phyloP scores from a whole-genome alignment of 2,113 vertebrate species.

The Chaetops frenatus region DNA sequence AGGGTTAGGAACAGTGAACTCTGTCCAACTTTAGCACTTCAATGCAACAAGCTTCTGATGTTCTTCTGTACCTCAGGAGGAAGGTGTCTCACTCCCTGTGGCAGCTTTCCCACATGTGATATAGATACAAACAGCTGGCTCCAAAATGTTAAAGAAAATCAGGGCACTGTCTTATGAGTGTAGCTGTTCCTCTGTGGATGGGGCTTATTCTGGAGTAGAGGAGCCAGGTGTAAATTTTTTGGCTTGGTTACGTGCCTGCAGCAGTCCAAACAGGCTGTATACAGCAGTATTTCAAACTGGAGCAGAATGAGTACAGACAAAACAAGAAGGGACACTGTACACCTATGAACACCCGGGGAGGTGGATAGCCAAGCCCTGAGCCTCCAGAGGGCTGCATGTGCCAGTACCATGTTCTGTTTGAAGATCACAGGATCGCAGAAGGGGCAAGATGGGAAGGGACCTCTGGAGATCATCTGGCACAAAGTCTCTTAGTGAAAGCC shows the following conservation, averaged over 20 bases:
- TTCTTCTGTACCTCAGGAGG: not conserved
- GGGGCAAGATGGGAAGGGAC: not conserved
- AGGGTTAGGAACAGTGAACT: not conserved
- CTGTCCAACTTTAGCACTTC: not conserved
- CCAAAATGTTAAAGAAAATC: not conserved
- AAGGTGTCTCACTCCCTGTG: not conserved
- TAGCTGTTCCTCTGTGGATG: not conserved
- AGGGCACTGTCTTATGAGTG: not conserved
- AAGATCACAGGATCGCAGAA: not conserved
- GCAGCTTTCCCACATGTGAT: not conserved
- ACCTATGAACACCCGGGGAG: not conserved
- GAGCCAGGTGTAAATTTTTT: not conserved
- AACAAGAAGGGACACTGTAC: not conserved
- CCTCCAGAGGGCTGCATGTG: not conserved
- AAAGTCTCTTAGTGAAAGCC: not conserved
- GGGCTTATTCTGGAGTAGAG: not conserved
- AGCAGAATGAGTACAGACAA: not conserved
- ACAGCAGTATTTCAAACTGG: not conserved
- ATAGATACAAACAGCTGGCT: not conserved
- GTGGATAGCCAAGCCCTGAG: not conserved
- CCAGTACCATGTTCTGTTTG: not conserved
- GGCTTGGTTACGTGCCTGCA: not conserved
- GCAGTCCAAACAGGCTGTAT: not conserved
- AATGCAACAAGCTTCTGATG: not conserved
- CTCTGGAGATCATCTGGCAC: not conserved